phyloP scores from a whole-genome alignment of 92 coral and sea anemone genomes.

The Palythoa grandis region DNA sequence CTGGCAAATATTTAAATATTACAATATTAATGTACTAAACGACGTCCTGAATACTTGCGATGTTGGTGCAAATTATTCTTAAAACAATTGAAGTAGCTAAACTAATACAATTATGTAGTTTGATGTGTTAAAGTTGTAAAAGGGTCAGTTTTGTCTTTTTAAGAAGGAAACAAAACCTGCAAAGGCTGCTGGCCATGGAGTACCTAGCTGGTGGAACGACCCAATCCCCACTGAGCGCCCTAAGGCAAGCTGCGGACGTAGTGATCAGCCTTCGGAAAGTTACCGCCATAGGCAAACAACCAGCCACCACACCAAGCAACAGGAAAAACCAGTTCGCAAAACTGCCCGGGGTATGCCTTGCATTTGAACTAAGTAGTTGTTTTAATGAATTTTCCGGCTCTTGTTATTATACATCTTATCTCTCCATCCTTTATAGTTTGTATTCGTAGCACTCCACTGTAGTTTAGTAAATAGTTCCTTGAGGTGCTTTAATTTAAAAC shows the following conservation, averaged over 20 bases:
- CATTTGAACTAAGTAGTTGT: too few relatives aligned
- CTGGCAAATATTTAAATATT: too few relatives aligned
- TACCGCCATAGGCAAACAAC: neutral
- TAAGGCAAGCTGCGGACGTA: neutral
- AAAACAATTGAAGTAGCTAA: neutral
- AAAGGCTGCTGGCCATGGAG: conserved; percentile 14
- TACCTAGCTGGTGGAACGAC: conserved; percentile 36
- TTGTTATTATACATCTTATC: too few relatives aligned
- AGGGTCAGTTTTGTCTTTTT: neutral
- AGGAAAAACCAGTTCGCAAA: conserved; percentile 12
- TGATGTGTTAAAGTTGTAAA: neutral
- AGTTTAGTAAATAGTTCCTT: too few relatives aligned
- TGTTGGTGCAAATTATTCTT: too few relatives aligned
- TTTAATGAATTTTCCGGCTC: too few relatives aligned
- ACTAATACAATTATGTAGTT: neutral
- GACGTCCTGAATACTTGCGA: too few relatives aligned
- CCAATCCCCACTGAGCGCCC: conserved; percentile 27
- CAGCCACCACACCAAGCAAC: neutral
- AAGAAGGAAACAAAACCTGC: conserved; percentile 15
- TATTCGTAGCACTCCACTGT: too few relatives aligned
- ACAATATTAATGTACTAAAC: too few relatives aligned
- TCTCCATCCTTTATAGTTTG: too few relatives aligned
- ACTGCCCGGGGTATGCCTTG: conserved; percentile 12
- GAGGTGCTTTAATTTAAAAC: too few relatives aligned
- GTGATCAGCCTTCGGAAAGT: neutral